These are phyloP conservation scores for Gerris buenoi DNA, from an alignment of 1,140 invertebrate species.

Conservation along the genomic window DNA sequence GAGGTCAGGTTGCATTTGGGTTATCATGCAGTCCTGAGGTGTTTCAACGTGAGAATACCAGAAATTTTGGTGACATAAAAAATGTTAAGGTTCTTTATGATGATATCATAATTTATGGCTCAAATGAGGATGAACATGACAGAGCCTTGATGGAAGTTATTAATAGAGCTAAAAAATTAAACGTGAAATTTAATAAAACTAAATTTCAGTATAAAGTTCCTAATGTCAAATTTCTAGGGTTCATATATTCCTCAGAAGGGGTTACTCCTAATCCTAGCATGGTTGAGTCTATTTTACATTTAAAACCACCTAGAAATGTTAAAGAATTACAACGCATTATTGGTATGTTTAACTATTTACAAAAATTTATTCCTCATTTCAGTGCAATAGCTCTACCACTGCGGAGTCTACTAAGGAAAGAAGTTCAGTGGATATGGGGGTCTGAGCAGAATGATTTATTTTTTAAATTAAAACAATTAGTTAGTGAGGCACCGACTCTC, in stretches of 20 bases:
- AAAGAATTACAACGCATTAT: conserved; percentile 27
- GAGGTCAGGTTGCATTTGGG: too few relatives aligned
- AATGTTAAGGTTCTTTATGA: conserved; percentile 24
- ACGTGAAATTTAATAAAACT: conserved; percentile 29
- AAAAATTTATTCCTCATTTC: conserved; percentile 24
- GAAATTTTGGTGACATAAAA: conserved; percentile 16
- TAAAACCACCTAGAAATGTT: conserved; percentile 25
- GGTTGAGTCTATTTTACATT: conserved; percentile 27
- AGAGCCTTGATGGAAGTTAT: conserved; percentile 23
- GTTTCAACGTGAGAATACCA: conserved; percentile 16
- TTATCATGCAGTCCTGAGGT: conserved; percentile 12
- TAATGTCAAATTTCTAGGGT: conserved; percentile 28
- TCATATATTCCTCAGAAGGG: conserved; percentile 23
- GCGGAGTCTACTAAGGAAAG: not conserved
- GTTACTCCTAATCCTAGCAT: conserved; percentile 28
- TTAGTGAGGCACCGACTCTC: not conserved
- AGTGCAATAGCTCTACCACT: not conserved
- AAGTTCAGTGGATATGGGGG: not conserved
- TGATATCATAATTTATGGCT: conserved; percentile 25
- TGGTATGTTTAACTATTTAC: conserved; percentile 30
- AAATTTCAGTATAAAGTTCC: conserved; percentile 25
- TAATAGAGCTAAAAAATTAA: conserved; percentile 21
- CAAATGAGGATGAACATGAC: conserved; percentile 19
- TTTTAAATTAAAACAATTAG: not conserved
- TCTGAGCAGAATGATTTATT: not conserved